These are phyloP conservation scores for Malurus alboscapulatus DNA, from an alignment of 2,113 vertebrate species.

Conservation along the genomic window DNA sequence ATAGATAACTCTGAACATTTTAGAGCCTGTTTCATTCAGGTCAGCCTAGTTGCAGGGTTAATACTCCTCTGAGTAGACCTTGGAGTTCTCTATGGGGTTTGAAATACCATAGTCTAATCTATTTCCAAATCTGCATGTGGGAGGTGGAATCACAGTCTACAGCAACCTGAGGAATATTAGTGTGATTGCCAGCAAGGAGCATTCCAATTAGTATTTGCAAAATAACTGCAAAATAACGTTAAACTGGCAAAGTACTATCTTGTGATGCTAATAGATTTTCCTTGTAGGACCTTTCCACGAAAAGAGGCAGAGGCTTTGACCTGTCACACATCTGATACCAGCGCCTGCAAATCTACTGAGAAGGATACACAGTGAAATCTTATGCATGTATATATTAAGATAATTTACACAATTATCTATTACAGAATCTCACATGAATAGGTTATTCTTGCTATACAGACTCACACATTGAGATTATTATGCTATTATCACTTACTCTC, in stretches of 20 bases:
- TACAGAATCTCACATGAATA: neutral
- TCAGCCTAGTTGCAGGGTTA: neutral
- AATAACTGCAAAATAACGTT: neutral
- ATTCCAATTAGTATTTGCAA: neutral
- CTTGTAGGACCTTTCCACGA: neutral
- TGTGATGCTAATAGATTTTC: neutral
- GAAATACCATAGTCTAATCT: neutral
- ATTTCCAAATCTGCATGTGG: neutral
- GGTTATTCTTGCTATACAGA: neutral
- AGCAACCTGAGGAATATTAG: neutral
- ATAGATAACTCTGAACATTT: neutral
- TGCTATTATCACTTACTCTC: neutral
- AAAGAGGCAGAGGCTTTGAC: neutral
- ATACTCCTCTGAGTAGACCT: neutral
- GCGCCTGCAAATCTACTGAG: neutral
- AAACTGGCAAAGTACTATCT: neutral
- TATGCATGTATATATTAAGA: neutral
- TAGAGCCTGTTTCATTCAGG: neutral
- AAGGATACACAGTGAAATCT: neutral
- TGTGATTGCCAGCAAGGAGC: neutral
- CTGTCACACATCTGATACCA: neutral
- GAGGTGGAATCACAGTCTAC: neutral
- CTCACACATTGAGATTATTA: neutral
- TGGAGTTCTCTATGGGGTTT: neutral
- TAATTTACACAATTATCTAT: neutral